Base-by-base conservation (phyloP, 2,797 vertebrate species). In the Myripristis jacobus region DNA sequence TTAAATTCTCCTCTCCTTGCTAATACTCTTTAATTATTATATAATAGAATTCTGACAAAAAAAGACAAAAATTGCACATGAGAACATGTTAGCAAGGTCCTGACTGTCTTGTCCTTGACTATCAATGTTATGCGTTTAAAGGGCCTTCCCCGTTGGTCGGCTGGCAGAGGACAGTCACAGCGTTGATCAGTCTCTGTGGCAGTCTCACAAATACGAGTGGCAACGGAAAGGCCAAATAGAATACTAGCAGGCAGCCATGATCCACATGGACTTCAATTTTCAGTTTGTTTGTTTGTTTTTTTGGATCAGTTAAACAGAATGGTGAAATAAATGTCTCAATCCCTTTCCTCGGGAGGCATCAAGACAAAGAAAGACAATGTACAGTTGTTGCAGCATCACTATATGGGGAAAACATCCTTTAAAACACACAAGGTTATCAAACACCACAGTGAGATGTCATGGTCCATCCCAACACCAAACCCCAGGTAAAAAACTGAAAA, bases 11-110 rank as follows among this genome's bases (percentile, higher is more conserved):
- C 93, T 85, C 87, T 91, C 70, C 77, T 71, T 89, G 93, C 93
- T 93, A 95, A 96, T 93, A 95, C 94, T 96, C 95, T 95, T 95
- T 95, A 94, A 88, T 88, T 91, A 69, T 66, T 36, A 51, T 67
- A 62, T 78, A 80, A 60, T 56, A 62, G 29, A 70, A 79, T 34
- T 68, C 70, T 64, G 74, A 84, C 80, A 86, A 79, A 79, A 84
- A 70, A 19, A 73, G 56, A 69, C 66, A 57, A 57, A 53, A 79
- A 96, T 96, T 96, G 95, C 95, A 96, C 95, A 95, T 94, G 90
- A 55, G 60, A 84, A 87, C 92, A 83, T 19, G 59, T 89, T 90
- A 94, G 52, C 57, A 77, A 71, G 46, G 72, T 84, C 60, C 60
- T 51, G 70, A 94, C 90, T 93, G 94, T 60, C 65, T 67, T 27